Conservation (phyloP, 2,888 invertebrate genomes). For the Pristionchus mayeri region DNA sequence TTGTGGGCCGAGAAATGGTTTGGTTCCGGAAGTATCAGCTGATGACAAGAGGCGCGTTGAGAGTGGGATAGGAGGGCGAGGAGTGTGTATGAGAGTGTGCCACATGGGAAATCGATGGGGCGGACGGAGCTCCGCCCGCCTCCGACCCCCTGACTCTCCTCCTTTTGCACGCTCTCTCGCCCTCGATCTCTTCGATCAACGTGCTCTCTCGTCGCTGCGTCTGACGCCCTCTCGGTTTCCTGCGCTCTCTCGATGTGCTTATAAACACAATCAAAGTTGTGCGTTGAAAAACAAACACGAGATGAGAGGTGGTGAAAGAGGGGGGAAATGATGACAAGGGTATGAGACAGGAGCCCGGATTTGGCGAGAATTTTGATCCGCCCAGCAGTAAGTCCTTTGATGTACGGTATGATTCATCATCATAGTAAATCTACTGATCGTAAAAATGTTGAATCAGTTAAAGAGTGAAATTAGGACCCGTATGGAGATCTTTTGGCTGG, state of each 20-base stretch:
- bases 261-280: conserved; percentile 21
- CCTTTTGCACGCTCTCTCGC: conserved; percentile 4
- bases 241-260: not conserved
- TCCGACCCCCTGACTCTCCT: not conserved
- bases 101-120: conserved; percentile 43
- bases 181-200: not conserved
- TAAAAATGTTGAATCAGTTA: no score
- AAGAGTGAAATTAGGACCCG: no score
- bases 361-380: no score
- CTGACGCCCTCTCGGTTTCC: conserved; percentile 21
- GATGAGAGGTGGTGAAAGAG: not conserved
- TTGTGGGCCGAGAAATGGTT: not conserved
- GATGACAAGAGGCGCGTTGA: not conserved
- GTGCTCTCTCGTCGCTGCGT: not conserved
- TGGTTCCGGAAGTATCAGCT: conserved; percentile 22
- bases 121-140: conserved; percentile 37
- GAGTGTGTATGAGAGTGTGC: conserved; percentile 21
- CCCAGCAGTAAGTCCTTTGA: no score
- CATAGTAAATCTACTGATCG: no score
- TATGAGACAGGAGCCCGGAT: no score
- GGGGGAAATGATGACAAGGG: not conserved
- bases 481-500: no score
- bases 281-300: not conserved
- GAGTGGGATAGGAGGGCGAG: not conserved
- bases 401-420: not conserved